These are phyloP conservation scores for Peromyscus eremicus DNA, from an alignment of 2,797 vertebrate genomes.

Conservation along the genomic window DNA sequence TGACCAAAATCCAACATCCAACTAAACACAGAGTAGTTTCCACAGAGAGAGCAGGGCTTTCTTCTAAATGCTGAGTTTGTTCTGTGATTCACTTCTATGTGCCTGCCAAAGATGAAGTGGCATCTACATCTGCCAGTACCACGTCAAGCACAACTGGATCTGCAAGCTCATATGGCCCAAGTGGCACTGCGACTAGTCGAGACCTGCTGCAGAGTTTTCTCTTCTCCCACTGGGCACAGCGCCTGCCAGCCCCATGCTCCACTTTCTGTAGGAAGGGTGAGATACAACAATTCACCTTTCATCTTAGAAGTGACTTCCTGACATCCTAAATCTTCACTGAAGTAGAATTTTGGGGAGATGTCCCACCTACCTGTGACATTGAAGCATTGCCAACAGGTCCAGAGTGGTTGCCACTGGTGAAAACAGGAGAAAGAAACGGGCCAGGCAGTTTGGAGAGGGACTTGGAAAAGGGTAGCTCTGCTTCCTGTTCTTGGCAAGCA, in stretches of 20 bases:
- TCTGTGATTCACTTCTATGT: background rate
- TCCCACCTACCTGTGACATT: background rate
- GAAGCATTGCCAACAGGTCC: background rate
- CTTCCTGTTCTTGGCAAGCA: background rate
- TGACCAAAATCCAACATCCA: background rate
- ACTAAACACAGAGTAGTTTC: background rate
- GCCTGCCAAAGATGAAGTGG: background rate
- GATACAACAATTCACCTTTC: constrained; percentile 9
- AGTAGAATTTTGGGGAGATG: background rate
- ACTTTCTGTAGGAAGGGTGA: background rate
- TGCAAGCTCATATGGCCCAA: background rate
- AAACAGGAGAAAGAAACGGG: background rate
- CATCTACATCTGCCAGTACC: background rate
- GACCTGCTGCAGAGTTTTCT: background rate
- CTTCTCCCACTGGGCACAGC: background rate
- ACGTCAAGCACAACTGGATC: background rate
- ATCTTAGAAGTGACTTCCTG: background rate
- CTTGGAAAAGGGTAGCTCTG: background rate
- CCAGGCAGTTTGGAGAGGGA: background rate
- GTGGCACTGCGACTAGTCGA: background rate
- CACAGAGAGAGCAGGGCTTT: background rate
- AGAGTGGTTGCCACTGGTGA: background rate
- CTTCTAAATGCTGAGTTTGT: background rate
- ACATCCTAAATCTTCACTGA: background rate
- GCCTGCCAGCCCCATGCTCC: background rate